Evolutionary conservation across 2,888 invertebrate species (phyloP).

Genomic region (Dolichopus griseipennis): DNA sequence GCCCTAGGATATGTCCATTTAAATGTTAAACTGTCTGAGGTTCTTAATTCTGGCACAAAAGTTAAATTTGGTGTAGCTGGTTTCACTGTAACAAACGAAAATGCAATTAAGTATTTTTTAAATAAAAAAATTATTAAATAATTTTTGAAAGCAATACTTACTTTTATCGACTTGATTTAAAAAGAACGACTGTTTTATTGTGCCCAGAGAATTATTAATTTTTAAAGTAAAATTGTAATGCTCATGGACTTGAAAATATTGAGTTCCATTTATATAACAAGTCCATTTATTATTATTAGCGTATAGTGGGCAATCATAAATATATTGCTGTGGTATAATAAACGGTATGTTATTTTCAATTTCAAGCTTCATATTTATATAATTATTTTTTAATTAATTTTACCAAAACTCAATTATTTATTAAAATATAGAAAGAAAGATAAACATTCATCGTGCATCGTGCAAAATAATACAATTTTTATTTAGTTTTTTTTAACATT

Average conservation of each 20-base stretch:
- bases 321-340: background rate
- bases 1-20: conserved; percentile 26
- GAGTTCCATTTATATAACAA: background rate
- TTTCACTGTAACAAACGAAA: conserved; percentile 25
- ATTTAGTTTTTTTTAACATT: background rate
- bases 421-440: background rate
- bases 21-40: conserved; percentile 30
- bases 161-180: conserved; percentile 49
- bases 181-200: conserved; percentile 44
- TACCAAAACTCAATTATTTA: background rate
- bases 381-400: background rate
- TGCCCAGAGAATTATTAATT: conserved; percentile 56
- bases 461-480: background rate
- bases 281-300: conserved; percentile 25
- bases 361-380: background rate
- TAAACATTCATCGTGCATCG: conserved; percentile 3
- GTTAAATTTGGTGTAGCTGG: conserved; percentile 31
- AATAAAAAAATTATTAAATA: background rate
- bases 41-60: conserved; percentile 27
- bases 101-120: background rate
- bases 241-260: conserved; percentile 45
- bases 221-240: conserved; percentile 51
- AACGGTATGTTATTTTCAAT: background rate
- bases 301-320: background rate
- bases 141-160: conserved; percentile 20